phyloP scores from a whole-genome alignment of 2,113 vertebrate species.

The Notiomystis cincta region DNA sequence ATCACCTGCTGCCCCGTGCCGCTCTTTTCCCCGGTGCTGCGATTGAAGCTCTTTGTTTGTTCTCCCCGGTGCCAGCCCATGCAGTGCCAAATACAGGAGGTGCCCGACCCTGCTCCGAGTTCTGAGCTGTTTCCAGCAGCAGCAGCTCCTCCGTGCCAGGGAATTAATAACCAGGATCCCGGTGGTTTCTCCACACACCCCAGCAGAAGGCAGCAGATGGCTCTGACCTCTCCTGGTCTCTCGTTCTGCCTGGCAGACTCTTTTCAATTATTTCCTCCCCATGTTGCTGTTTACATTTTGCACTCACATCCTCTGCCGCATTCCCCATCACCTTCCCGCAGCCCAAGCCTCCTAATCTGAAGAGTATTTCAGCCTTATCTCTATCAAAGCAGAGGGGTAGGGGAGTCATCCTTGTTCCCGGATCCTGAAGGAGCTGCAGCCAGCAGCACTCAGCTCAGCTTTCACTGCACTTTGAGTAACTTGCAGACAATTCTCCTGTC shows the following conservation, averaged over 20 bases:
- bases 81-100: neutral
- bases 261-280: conserved; percentile 31
- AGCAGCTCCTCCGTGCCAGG: neutral
- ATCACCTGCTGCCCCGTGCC: neutral
- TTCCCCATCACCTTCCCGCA: conserved; percentile 8
- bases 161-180: neutral
- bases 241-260: neutral
- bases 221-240: neutral
- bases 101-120: neutral
- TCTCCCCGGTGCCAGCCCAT: neutral
- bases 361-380: conserved; percentile 41
- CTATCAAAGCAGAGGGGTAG: conserved; percentile 35
- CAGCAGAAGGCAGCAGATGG: neutral
- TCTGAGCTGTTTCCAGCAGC: neutral
- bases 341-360: neutral
- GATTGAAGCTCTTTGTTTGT: neutral
- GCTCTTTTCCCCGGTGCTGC: neutral
- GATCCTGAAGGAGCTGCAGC: neutral
- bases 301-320: neutral
- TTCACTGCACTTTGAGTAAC: neutral
- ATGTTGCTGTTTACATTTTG: neutral
- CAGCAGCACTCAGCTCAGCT: neutral
- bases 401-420: neutral
- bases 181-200: neutral
- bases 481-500: neutral